Evolutionary conservation across 1,140 invertebrate species (phyloP), one percentile per base, ranked within the genome.

Genomic region (Anagrus nilaparvatae): DNA sequence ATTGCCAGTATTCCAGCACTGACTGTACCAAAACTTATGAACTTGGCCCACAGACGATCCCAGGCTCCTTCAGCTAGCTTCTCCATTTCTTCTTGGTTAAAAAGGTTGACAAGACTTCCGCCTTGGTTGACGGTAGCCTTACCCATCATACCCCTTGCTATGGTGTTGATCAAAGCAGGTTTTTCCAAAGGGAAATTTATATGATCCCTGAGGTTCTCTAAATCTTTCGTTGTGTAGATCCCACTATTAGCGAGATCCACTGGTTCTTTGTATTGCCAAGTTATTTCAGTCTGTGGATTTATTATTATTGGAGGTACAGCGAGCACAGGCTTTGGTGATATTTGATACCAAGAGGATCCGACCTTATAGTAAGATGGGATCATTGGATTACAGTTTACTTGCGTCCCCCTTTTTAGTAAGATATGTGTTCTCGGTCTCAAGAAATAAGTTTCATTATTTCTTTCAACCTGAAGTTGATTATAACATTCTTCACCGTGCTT

Each of bases 351-450:
- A 0, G 13, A 2, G 13, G 31, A 28, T 5, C 24, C 40, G 0
- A 52, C 17, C 10, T 20, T 7, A 12, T 43, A 52, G 7, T 46
- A 21, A 0, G 21, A 5, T 0, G 46, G 42, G 13, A 54, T 12
- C 4, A 46, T 27, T 3, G 39, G 9, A 21, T 48, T 45, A 12
- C 50, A 48, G 1, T 16, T 30, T 21, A 45, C 23, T 27, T 45
- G 9, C 4, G 18, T 37, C 14, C 41, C 48, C 3, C 24, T 16
- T 25, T 25, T 38, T 2, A 35, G 43, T 4, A 51, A 16, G 4
- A 55, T 51, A 12, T 38, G 36, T 0, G 51, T 53, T 39, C 32
- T 39, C 0, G 46, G 51, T 5, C 43, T 49, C 0, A 55, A n/a
- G 19, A 50, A 53, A 0, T 31, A 29, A 1, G 24, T 35, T 1